Base-by-base conservation (phyloP, 1,140 invertebrate genomes). In the Scaptomyza montana region DNA sequence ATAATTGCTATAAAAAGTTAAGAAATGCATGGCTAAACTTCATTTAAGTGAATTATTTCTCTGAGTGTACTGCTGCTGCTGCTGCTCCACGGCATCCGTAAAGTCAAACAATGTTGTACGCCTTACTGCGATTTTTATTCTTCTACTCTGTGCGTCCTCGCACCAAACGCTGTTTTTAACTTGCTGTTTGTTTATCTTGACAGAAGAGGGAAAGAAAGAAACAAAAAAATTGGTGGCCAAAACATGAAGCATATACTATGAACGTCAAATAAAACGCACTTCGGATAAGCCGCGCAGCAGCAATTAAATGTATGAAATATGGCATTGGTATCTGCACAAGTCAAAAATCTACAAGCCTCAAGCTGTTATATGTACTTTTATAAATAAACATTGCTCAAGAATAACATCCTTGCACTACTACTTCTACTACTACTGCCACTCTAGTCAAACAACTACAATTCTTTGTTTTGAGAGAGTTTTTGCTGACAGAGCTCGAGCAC, bases 91-190 rank as follows among this genome's bases (percentile, higher is more conserved):
- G 66, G 71, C 66, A 70, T 80, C 65, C 61, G 72, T 67, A 78
- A 87, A 87, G 82, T 87, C 82, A 87, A 87, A 87, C 82, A 87
- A 87, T 87, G 84, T 89, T 87, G 84, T 82, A 65, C 78, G 84
- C 71, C 80, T 77, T 78, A 87, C 69, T 77, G 74, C 80, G 79
- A 87, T 76, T 81, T 78, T 86, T 84, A 81, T 81, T 80, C 57
- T 21, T 64, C 64, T 67, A 9, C 60, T 36, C 28, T 39, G 72
- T 64, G 36, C 61, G 46, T 57, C 66, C 43, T 49, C 30, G 50
- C 46, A 7, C 30, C 30, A 33, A 33, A 33, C 30, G 30, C 30
- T 33, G 5, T 33, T 33, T 33, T 33, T 33, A 33, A 1, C 30
- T 8, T 62, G 46, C 57, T 77, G 63, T 77, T 60, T 77, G 74